phyloP scores from a whole-genome alignment of 2,797 vertebrate genomes.

The Siniperca scherzeri region DNA sequence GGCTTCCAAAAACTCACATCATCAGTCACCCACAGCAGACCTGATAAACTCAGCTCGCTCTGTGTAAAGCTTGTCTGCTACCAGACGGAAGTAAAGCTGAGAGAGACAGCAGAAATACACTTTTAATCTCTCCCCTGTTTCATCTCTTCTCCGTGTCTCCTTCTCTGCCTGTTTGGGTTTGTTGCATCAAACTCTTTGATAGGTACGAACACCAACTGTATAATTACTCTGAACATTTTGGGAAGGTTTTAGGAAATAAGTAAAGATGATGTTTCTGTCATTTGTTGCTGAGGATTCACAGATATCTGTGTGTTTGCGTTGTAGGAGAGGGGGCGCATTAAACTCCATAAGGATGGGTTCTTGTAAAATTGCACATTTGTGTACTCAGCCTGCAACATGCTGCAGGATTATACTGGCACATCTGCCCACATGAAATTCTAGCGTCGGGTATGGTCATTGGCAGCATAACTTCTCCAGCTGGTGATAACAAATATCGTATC shows the following conservation, averaged over 20 bases:
- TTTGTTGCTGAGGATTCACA: conserved; percentile 34
- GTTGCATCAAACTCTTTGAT: conserved; percentile 62
- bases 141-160: conserved; percentile 49
- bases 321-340: background rate
- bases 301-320: conserved; percentile 17
- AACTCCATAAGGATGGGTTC: conserved; percentile 9
- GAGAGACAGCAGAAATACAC: conserved; percentile 55
- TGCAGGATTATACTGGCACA: conserved; percentile 16
- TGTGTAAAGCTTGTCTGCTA: conserved; percentile 61
- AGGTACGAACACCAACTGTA: conserved; percentile 58
- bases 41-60: conserved; percentile 54
- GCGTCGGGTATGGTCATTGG: background rate
- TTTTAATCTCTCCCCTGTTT: conserved; percentile 65
- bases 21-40: conserved; percentile 69
- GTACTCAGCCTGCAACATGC: conserved; percentile 32
- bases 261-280: conserved; percentile 38
- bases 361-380: conserved; percentile 26
- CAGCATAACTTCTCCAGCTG: background rate
- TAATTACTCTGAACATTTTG: conserved; percentile 60
- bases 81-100: conserved; percentile 51
- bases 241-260: conserved; percentile 16
- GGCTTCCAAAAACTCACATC: conserved; percentile 65
- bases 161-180: conserved; percentile 49
- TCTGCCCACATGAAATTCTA: background rate
- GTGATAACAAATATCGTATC: conserved; percentile 8